Conservation (phyloP, 1,140 invertebrate species). For the Teleogryllus occipitalis region DNA sequence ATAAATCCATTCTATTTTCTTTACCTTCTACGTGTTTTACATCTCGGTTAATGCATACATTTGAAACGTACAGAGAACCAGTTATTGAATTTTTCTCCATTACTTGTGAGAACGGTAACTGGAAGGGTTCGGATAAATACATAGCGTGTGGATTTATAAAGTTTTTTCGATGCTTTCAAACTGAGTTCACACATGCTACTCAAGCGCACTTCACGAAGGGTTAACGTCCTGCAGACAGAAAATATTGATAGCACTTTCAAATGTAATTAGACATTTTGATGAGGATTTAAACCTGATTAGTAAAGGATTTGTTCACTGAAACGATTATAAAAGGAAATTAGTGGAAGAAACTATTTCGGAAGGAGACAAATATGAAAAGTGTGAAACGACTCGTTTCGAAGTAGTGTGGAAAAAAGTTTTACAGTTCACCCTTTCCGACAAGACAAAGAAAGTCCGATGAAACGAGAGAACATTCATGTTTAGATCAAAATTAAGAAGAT, state of each 20-base stretch:
- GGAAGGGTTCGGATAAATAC: not conserved
- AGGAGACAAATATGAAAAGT: not conserved
- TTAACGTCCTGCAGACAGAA: not conserved
- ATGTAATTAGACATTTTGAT: not conserved
- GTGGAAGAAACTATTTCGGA: not conserved
- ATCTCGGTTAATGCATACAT: not conserved
- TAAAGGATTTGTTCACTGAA: not conserved
- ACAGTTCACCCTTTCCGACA: too few species aligned
- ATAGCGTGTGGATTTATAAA: not conserved
- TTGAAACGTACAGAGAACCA: not conserved
- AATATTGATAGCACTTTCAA: conserved; percentile 8
- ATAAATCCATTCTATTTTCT: too few species aligned
- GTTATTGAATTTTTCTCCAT: conserved; percentile 1
- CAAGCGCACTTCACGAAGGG: not conserved
- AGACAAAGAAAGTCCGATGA: too few species aligned
- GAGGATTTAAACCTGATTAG: too few species aligned
- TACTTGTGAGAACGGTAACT: not conserved
- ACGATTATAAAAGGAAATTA: not conserved
- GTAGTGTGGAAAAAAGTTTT: too few species aligned
- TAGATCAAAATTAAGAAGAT: too few species aligned
- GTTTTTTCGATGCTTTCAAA: not conserved
- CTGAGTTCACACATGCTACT: not conserved
- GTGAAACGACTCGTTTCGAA: not conserved
- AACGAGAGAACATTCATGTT: too few species aligned
- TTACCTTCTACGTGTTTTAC: not conserved